These are phyloP conservation scores for Cordylochernes scorpioides DNA, from an alignment of 2,888 invertebrate genomes.

Conservation along the genomic window DNA sequence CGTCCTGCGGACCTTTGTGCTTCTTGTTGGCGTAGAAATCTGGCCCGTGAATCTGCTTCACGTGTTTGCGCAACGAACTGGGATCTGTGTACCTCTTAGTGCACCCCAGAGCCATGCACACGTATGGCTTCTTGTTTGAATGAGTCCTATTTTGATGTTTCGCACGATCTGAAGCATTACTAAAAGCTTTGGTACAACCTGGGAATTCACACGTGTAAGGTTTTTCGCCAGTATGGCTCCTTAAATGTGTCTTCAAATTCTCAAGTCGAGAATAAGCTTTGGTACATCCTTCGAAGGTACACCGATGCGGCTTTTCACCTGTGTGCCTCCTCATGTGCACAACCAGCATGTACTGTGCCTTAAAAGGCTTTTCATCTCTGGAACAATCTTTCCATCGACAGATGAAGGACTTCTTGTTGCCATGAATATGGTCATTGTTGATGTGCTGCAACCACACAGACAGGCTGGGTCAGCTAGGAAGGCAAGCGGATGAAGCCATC, in stretches of 20 bases:
- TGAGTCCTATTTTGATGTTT: slow-evolving; percentile 98
- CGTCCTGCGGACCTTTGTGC: slow-evolving; percentile 44
- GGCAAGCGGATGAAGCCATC: too few relatives aligned
- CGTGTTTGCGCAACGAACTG: slow-evolving; percentile 85
- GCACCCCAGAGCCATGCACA: slow-evolving; percentile 88
- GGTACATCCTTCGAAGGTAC: slow-evolving; percentile 61
- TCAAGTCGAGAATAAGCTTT: slow-evolving; percentile 92
- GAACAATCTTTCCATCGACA: slow-evolving; percentile 92
- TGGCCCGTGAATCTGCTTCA: slow-evolving; percentile 93
- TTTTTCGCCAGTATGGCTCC: slow-evolving; percentile 89
- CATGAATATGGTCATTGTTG: slow-evolving; percentile 68
- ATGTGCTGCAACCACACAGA: slow-evolving; percentile 66
- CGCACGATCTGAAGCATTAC: slow-evolving; percentile 91
- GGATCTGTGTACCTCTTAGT: slow-evolving; percentile 96
- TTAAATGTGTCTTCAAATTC: slow-evolving; percentile 84
- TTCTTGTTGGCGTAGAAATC: slow-evolving; percentile 97
- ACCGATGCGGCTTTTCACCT: slow-evolving; percentile 94
- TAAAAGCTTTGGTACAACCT: slow-evolving; percentile 91
- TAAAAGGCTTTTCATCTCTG: slow-evolving; percentile 86
- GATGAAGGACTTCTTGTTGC: slow-evolving; percentile 81
- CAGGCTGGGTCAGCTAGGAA: too few relatives aligned
- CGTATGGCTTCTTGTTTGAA: slow-evolving; percentile 98
- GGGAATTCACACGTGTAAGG: slow-evolving; percentile 95
- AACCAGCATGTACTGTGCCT: slow-evolving; percentile 96
- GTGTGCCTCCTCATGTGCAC: slow-evolving; percentile 95